A percentile compares a stretch with the other conserved stretches of the same genome.
Conservation (phyloP, 2,888 invertebrate genomes). For the Acronicta alni region DNA sequence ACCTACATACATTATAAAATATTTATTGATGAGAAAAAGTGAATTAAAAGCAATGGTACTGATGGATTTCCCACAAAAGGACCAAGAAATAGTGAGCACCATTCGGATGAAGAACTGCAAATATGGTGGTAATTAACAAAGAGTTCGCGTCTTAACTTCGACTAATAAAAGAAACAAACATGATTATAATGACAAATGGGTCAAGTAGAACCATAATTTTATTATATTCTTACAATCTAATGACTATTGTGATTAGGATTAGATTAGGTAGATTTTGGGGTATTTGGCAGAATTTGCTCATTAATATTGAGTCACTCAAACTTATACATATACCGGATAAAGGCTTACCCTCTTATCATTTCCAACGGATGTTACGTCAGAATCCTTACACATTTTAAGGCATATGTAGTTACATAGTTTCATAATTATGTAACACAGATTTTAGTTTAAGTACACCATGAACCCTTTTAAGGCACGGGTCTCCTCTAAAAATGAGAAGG, state of each 20-base stretch:
- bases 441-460: no score
- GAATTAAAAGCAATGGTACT: neutral
- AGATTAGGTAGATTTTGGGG: neutral
- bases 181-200: slow-evolving; percentile 25
- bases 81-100: neutral
- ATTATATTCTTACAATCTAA: slow-evolving; percentile 1
- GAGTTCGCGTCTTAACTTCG: slow-evolving; percentile 18
- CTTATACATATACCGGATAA: neutral
- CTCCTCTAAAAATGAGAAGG: neutral
- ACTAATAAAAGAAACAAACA: slow-evolving; percentile 30
- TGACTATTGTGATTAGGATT: neutral
- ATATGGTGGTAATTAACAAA: slow-evolving; percentile 18
- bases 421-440: no score
- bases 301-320: slow-evolving; percentile 9
- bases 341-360: neutral
- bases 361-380: neutral
- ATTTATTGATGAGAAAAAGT: neutral
- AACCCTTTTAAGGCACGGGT: neutral
- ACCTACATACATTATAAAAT: neutral
- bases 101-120: slow-evolving; percentile 13
- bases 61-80: no score
- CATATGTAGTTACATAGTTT: no score
- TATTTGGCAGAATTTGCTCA: neutral
- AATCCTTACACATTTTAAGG: no score
- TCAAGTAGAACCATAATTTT: slow-evolving; percentile 34